phyloP scores from a whole-genome alignment of 2,113 vertebrate genomes.

The Elgaria multicarinata region DNA sequence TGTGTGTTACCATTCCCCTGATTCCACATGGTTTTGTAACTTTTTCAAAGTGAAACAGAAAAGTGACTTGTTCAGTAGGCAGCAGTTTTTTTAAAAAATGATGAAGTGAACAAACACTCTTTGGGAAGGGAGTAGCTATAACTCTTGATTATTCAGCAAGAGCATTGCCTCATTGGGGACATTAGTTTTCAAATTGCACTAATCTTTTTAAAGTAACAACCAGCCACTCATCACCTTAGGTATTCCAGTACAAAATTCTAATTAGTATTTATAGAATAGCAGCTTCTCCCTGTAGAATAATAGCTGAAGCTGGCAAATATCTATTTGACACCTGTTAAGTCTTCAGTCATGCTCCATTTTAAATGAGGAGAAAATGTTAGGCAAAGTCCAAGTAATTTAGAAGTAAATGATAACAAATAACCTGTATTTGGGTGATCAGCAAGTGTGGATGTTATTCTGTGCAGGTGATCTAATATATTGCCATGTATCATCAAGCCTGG shows the following conservation, averaged over 20 bases:
- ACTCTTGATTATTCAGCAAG: slow-evolving; percentile 75
- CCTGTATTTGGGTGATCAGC: slow-evolving; percentile 50
- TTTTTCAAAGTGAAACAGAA: slow-evolving; percentile 73
- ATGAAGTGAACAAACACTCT: slow-evolving; percentile 74
- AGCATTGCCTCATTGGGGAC: slow-evolving; percentile 73
- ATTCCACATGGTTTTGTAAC: slow-evolving; percentile 62
- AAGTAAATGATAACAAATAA: slow-evolving; percentile 68
- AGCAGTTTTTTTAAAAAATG: slow-evolving; percentile 76
- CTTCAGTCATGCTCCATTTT: slow-evolving; percentile 72
- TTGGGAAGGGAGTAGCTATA: slow-evolving; percentile 70
- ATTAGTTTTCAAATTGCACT: slow-evolving; percentile 76
- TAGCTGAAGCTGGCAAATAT: slow-evolving; percentile 67
- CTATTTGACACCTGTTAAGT: slow-evolving; percentile 70
- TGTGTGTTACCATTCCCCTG: background rate
- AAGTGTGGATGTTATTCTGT: slow-evolving; percentile 57
- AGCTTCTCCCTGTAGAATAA: slow-evolving; percentile 69
- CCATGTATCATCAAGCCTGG: background rate
- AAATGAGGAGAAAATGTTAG: slow-evolving; percentile 64
- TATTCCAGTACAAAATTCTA: slow-evolving; percentile 75
- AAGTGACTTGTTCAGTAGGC: slow-evolving; percentile 67
- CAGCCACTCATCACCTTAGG: slow-evolving; percentile 76
- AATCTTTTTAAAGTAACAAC: slow-evolving; percentile 79
- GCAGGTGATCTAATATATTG: slow-evolving; percentile 27
- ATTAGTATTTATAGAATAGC: slow-evolving; percentile 78
- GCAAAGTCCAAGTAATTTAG: slow-evolving; percentile 64